Percentiles rank a stretch among this genome's conserved stretches.
Conservation (phyloP, 2,888 invertebrate genomes). For the Cataglyphis albicans region DNA sequence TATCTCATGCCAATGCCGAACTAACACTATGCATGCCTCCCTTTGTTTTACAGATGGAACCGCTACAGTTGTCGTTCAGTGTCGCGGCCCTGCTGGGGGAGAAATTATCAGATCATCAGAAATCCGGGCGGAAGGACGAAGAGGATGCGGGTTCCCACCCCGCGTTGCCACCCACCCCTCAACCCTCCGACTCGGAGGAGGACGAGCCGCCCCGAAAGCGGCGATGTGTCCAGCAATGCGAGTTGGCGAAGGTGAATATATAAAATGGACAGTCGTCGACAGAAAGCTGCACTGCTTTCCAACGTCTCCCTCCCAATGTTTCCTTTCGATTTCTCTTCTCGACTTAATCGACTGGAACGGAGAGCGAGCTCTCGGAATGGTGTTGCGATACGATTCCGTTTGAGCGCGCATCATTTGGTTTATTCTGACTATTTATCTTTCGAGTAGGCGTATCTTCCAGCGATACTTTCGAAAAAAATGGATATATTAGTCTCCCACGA, state of each 20-base stretch:
- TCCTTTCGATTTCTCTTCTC: conserved; percentile 55
- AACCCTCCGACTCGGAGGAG: conserved; percentile 95
- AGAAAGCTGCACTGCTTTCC: conserved; percentile 14
- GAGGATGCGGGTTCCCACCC: conserved; percentile 61
- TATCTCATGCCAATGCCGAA: not conserved
- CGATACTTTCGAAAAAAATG: conserved; percentile 43
- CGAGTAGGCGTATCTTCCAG: conserved; percentile 65
- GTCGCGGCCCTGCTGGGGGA: conserved; percentile 84
- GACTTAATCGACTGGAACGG: conserved; percentile 27
- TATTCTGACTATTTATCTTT: conserved; percentile 69
- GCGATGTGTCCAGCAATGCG: conserved; percentile 87
- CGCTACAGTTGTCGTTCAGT: conserved; percentile 82
- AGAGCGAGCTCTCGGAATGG: conserved; percentile 19
- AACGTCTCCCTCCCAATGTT: conserved; percentile 39
- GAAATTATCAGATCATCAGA: conserved; percentile 71
- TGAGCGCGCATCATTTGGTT: conserved; percentile 63
- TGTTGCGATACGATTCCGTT: conserved; percentile 72
- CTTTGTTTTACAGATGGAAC: conserved; percentile 78
- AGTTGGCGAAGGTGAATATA: conserved; percentile 86
- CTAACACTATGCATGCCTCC: not conserved
- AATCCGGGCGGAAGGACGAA: conserved; percentile 47
- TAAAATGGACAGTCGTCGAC: conserved; percentile 20
- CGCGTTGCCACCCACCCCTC: conserved; percentile 89
- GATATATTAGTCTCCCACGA: not conserved
- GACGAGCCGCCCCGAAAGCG: conserved; percentile 87